Evolutionary conservation across 2,113 vertebrate genomes (phyloP).

Genomic region (Callospermophilus lateralis): DNA sequence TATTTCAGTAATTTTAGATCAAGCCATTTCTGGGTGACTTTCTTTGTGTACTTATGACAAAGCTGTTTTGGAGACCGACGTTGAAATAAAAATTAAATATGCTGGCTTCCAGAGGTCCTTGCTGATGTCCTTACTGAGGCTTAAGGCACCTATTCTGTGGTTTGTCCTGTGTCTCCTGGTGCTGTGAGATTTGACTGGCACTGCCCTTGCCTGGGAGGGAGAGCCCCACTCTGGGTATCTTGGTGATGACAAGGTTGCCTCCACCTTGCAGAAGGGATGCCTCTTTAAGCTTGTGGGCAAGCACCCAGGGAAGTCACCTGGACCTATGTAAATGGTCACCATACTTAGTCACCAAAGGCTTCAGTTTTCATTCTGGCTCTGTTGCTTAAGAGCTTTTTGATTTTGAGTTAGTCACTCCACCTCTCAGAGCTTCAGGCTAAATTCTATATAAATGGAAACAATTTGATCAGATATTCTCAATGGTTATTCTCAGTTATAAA

Average conservation of each 20-base stretch:
- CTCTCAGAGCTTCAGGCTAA: neutral
- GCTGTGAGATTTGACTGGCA: neutral
- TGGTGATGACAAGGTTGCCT: neutral
- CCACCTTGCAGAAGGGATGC: neutral
- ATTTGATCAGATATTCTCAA: neutral
- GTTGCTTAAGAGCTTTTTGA: conserved; percentile 40
- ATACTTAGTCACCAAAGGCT: neutral
- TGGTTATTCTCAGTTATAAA: neutral
- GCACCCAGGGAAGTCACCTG: neutral
- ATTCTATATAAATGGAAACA: neutral
- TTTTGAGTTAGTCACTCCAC: neutral
- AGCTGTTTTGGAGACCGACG: neutral
- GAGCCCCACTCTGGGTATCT: neutral
- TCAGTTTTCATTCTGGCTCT: neutral
- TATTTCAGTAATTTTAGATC: neutral
- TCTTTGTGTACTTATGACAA: neutral
- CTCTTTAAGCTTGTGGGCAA: neutral
- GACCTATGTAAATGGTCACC: neutral
- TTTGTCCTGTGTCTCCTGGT: neutral
- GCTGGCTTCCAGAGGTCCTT: neutral
- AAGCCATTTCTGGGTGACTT: neutral
- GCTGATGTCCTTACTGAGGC: neutral
- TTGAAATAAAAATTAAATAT: neutral
- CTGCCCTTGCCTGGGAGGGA: neutral
- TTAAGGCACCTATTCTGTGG: neutral